A percentile compares a stretch with the other conserved stretches of the same genome.
These are phyloP conservation scores for Busseola fusca DNA, from an alignment of 2,888 invertebrate genomes.

Conservation along the genomic window DNA sequence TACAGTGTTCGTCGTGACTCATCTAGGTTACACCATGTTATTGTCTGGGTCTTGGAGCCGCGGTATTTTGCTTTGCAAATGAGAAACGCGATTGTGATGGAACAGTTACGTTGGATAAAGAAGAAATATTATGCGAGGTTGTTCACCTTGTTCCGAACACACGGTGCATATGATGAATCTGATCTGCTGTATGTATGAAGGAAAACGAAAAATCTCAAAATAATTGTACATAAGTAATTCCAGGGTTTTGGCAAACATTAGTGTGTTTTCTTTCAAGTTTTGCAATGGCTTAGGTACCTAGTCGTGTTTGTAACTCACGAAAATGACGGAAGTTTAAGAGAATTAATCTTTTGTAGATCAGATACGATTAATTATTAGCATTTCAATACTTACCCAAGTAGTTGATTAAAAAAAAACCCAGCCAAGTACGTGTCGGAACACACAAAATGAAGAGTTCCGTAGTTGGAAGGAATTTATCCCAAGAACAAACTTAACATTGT, in stretches of 20 bases:
- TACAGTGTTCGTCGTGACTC: conserved; percentile 61
- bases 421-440: no score
- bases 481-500: no score
- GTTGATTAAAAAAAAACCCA: neutral
- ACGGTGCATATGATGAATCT: conserved; percentile 13
- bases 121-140: conserved; percentile 55
- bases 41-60: conserved; percentile 54
- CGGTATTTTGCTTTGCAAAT: conserved; percentile 54
- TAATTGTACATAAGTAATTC: neutral
- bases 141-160: conserved; percentile 52
- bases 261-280: conserved; percentile 4
- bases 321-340: conserved; percentile 2
- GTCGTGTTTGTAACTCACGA: neutral
- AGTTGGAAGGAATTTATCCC: no score
- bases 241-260: neutral
- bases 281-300: neutral
- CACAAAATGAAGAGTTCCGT: no score
- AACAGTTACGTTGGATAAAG: conserved; percentile 47
- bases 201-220: neutral
- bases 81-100: conserved; percentile 53
- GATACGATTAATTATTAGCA: neutral
- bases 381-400: neutral
- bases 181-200: conserved; percentile 9
- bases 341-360: conserved; percentile 2
- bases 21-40: conserved; percentile 63